Evolutionary conservation across 2,797 vertebrate species (phyloP).

Genomic region (Echeneis naucrates): DNA sequence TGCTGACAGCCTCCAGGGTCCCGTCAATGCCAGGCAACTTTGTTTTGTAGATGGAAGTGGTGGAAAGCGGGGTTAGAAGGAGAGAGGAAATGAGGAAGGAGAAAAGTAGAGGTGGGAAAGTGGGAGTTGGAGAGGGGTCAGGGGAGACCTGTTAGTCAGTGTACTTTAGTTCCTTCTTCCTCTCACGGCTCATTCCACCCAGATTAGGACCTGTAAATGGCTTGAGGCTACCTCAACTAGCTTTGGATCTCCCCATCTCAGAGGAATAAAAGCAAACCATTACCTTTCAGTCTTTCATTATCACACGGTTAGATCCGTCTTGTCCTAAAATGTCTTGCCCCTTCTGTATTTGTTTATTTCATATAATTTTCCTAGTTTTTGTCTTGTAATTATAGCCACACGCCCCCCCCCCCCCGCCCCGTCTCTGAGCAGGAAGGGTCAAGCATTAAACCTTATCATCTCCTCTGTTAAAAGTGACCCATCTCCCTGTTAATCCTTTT

Average conservation of each 20-base stretch:
- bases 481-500: slow-evolving; percentile 71
- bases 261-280: slow-evolving; percentile 45
- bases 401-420: slow-evolving; percentile 20
- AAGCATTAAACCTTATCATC: slow-evolving; percentile 78
- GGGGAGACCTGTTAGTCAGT: slow-evolving; percentile 78
- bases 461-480: slow-evolving; percentile 75
- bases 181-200: slow-evolving; percentile 78
- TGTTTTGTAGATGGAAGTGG: slow-evolving; percentile 82
- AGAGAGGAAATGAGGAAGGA: slow-evolving; percentile 76
- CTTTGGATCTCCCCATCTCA: slow-evolving; percentile 49
- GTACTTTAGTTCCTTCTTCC: slow-evolving; percentile 78
- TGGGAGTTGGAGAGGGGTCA: slow-evolving; percentile 76
- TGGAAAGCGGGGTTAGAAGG: slow-evolving; percentile 64
- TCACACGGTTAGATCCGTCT: slow-evolving; percentile 25
- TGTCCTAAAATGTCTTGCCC: slow-evolving; percentile 1
- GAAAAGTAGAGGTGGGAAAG: slow-evolving; percentile 73
- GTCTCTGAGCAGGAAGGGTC: slow-evolving; percentile 62
- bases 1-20: slow-evolving; percentile 75
- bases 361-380: slow-evolving; percentile 7
- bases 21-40: slow-evolving; percentile 82
- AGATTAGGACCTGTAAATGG: slow-evolving; percentile 77
- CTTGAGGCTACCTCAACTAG: slow-evolving; percentile 65
- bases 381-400: slow-evolving; percentile 33
- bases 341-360: slow-evolving; percentile 28
- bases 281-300: slow-evolving; percentile 53